These are phyloP conservation scores for Nyctibius grandis DNA, from an alignment of 2,797 vertebrate genomes.

Conservation along the genomic window DNA sequence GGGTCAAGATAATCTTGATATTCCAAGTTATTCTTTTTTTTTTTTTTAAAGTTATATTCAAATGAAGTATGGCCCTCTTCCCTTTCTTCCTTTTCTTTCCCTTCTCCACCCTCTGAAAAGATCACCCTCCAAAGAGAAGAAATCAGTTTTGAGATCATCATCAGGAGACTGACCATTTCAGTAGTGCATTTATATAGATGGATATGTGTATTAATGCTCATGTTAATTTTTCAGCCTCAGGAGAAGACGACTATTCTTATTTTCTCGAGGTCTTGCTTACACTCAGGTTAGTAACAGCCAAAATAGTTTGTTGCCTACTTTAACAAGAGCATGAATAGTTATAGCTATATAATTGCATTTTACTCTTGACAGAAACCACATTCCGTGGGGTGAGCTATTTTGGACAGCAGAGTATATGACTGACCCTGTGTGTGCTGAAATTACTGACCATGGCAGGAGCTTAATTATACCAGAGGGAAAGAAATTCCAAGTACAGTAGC, in stretches of 20 bases:
- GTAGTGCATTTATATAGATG: not conserved
- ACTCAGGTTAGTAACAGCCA: not conserved
- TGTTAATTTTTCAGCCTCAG: not conserved
- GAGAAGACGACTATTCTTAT: not conserved
- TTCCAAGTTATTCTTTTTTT: not conserved
- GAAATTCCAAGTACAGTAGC: not conserved
- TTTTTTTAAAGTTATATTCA: not conserved
- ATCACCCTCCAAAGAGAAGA: not conserved
- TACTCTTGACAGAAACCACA: not conserved
- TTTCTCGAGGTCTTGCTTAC: not conserved
- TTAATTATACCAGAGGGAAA: not conserved
- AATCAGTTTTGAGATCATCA: not conserved
- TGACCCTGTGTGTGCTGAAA: not conserved
- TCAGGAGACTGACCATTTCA: not conserved
- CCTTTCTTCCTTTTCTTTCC: not conserved
- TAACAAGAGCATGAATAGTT: not conserved
- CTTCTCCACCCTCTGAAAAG: not conserved
- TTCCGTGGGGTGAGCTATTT: not conserved
- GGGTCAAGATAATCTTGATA: not conserved
- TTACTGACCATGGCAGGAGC: not conserved
- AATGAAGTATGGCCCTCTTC: not conserved
- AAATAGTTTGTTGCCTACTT: not conserved
- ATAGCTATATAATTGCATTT: not conserved
- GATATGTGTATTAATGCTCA: not conserved
- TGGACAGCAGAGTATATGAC: not conserved